phyloP scores from a whole-genome alignment of 1,140 invertebrate species.

The Saccostrea echinata region DNA sequence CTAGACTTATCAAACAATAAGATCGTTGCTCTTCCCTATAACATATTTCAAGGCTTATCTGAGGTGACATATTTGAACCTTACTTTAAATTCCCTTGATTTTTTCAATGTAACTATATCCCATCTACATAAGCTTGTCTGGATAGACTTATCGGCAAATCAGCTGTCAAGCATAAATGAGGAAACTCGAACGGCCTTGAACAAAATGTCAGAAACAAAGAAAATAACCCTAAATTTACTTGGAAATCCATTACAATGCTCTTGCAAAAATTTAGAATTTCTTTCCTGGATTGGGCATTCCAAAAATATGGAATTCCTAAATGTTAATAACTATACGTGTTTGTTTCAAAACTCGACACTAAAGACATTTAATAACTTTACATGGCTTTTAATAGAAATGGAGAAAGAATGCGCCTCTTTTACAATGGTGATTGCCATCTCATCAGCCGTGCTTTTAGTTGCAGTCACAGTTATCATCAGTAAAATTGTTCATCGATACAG shows the following conservation, averaged over 20 bases:
- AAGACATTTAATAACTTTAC: not conserved
- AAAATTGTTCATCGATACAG: constrained; percentile 39
- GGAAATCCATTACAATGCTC: constrained; percentile 23
- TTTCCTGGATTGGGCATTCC: constrained; percentile 11
- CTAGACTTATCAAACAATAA: constrained; percentile 44
- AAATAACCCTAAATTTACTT: not conserved
- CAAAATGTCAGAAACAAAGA: not conserved
- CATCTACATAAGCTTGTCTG: not conserved
- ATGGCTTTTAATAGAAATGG: not conserved
- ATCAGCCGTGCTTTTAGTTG: constrained; percentile 19
- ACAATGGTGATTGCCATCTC: not conserved
- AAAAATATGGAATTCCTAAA: not conserved
- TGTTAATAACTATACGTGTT: not conserved
- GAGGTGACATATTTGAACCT: not conserved
- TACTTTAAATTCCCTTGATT: not conserved
- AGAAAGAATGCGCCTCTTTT: constrained; percentile 41
- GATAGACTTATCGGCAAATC: constrained; percentile 55
- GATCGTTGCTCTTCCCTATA: not conserved
- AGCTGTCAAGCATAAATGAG: not conserved
- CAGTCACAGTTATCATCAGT: constrained; percentile 2
- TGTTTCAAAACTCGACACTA: not conserved
- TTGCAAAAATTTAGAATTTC: constrained; percentile 20
- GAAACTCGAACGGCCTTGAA: not conserved
- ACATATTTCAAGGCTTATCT: not conserved
- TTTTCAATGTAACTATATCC: constrained; percentile 4